These are phyloP conservation scores for Cheiracanthium punctorium DNA, from an alignment of 2,888 invertebrate species.

Conservation along the genomic window DNA sequence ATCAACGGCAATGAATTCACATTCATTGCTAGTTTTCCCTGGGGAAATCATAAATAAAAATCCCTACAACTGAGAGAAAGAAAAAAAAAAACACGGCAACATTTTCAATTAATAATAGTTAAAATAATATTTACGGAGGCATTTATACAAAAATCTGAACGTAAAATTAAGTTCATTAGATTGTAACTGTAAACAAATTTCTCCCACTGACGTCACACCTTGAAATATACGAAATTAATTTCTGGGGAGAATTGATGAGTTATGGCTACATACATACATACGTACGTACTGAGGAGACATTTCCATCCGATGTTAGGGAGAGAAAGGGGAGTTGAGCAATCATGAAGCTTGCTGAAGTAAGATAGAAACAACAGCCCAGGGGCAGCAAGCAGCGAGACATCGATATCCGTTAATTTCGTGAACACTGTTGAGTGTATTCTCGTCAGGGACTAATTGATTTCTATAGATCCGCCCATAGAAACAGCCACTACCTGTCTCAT, in stretches of 20 bases:
- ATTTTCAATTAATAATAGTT: too few relatives aligned
- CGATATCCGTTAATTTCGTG: slow-evolving; percentile 62
- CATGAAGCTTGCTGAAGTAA: slow-evolving; percentile 50
- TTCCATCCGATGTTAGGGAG: not conserved
- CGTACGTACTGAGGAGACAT: slow-evolving; percentile 24
- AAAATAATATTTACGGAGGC: not conserved
- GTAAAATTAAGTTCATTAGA: slow-evolving; percentile 43
- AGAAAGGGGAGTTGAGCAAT: too few relatives aligned
- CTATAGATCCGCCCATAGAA: slow-evolving; percentile 28
- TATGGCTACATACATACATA: slow-evolving; percentile 23
- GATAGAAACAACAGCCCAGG: slow-evolving; percentile 30
- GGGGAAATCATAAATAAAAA: too few relatives aligned
- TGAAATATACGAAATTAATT: slow-evolving; percentile 38
- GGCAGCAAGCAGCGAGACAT: slow-evolving; percentile 14
- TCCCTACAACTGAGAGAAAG: not conserved
- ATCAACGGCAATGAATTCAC: too few relatives aligned
- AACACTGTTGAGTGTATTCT: slow-evolving; percentile 19
- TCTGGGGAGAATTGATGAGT: slow-evolving; percentile 15
- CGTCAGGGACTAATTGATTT: slow-evolving; percentile 62
- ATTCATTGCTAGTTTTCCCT: too few relatives aligned
- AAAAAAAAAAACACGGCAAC: too few relatives aligned
- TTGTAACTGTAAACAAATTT: slow-evolving; percentile 31
- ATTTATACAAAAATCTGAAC: not conserved
- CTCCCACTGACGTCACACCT: slow-evolving; percentile 30
- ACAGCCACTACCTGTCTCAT: not conserved